phyloP scores from a whole-genome alignment of 2,113 vertebrate genomes.

The Glareola pratincola region DNA sequence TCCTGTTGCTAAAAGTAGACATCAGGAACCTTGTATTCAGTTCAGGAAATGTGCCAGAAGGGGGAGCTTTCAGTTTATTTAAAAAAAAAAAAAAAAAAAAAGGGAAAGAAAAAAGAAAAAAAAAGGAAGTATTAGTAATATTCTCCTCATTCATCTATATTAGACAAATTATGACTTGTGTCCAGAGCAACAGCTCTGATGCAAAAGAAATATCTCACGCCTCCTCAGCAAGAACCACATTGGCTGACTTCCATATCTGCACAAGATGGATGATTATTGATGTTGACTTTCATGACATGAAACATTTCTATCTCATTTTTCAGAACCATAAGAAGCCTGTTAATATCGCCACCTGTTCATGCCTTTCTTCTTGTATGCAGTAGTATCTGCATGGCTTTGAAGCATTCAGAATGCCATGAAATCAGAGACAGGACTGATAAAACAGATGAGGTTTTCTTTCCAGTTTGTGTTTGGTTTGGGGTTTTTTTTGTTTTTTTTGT shows the following conservation, averaged over 20 bases:
- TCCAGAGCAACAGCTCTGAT: slow-evolving; percentile 52
- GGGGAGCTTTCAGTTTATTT: slow-evolving; percentile 41
- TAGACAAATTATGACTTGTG: slow-evolving; percentile 60
- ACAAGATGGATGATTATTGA: slow-evolving; percentile 59
- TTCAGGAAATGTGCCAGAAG: slow-evolving; percentile 38
- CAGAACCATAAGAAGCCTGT: slow-evolving; percentile 46
- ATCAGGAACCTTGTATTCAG: not conserved
- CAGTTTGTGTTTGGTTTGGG: not conserved
- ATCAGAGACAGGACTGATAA: not conserved
- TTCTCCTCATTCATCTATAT: slow-evolving; percentile 33
- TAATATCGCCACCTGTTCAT: slow-evolving; percentile 59
- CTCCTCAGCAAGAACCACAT: slow-evolving; percentile 20
- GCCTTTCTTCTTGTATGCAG: not conserved
- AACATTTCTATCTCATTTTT: slow-evolving; percentile 63
- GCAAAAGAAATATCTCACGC: slow-evolving; percentile 43
- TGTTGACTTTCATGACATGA: slow-evolving; percentile 61
- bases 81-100: not conserved
- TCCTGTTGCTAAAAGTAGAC: not conserved
- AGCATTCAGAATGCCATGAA: not conserved
- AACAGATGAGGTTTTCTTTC: not conserved
- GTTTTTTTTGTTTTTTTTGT: too few species aligned
- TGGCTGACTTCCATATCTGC: slow-evolving; percentile 49
- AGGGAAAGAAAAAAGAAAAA: not conserved
- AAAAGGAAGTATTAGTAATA: not conserved
- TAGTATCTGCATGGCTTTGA: not conserved